Evolutionary conservation across 2,888 invertebrate genomes (phyloP).

Genomic region (Molanna angustata): DNA sequence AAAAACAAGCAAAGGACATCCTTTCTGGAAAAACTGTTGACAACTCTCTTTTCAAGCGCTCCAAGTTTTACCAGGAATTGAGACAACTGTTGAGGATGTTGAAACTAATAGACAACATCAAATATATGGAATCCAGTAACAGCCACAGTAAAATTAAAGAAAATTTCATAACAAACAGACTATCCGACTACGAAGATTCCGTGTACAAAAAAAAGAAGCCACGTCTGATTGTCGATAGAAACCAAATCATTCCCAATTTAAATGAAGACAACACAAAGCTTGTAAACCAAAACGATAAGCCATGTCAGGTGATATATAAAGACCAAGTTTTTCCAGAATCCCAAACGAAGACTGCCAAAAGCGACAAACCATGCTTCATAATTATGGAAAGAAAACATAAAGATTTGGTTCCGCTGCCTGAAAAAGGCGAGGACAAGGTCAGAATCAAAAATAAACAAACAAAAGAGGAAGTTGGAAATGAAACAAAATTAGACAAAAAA

Average conservation of each 20-base stretch:
- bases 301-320: not conserved
- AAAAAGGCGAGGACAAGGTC: not conserved
- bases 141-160: not conserved
- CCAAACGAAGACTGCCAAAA: not conserved
- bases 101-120: slow-evolving; percentile 1
- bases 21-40: not conserved
- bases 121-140: not conserved
- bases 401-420: not conserved
- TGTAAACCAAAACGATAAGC: slow-evolving; percentile 9
- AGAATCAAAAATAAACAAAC: not conserved
- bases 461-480: not conserved
- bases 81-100: slow-evolving; percentile 10
- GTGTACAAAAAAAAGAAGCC: not conserved
- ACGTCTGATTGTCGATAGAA: not conserved
- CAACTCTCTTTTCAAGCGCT: not conserved
- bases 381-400: slow-evolving; percentile 1
- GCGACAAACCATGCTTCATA: not conserved
- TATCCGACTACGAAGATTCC: not conserved
- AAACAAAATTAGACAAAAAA: not conserved
- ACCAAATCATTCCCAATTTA: not conserved
- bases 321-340: not conserved
- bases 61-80: slow-evolving; percentile 12
- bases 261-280: not conserved
- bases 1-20: slow-evolving; percentile 1
- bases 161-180: not conserved